Conservation (phyloP, 2,888 invertebrate species). For the Limulus polyphemus region DNA sequence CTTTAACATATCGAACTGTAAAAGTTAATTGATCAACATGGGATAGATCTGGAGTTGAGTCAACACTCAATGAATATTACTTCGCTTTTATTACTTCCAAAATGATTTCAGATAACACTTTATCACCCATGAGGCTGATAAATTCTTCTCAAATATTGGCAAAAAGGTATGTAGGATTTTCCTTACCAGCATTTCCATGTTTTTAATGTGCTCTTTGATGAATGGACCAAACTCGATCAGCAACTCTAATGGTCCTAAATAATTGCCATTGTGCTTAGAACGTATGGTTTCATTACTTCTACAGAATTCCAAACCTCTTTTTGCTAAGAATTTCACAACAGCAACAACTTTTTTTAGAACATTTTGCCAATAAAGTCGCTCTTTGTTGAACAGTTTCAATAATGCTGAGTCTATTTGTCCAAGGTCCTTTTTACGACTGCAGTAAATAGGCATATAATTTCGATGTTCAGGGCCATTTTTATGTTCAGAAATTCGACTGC, state of each 20-base stretch:
- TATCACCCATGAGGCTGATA: slow-evolving; percentile 30
- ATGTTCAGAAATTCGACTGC: too few species aligned
- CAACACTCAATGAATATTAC: slow-evolving; percentile 26
- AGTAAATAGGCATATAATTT: too few species aligned
- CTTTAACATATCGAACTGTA: slow-evolving; percentile 29
- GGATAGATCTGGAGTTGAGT: slow-evolving; percentile 30
- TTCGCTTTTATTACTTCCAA: slow-evolving; percentile 29
- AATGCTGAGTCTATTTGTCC: too few species aligned
- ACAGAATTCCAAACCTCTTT: slow-evolving; percentile 13
- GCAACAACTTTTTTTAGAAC: slow-evolving; percentile 1
- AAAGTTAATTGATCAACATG: slow-evolving; percentile 32
- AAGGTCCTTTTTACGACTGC: background rate
- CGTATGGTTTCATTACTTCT: slow-evolving; percentile 29
- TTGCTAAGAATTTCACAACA: too few species aligned
- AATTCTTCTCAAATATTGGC: slow-evolving; percentile 31
- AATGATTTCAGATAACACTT: slow-evolving; percentile 27
- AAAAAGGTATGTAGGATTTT: slow-evolving; percentile 28
- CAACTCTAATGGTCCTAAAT: slow-evolving; percentile 27
- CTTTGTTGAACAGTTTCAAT: too few species aligned
- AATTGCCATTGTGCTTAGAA: slow-evolving; percentile 28
- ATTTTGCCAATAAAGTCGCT: background rate
- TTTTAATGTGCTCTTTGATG: slow-evolving; percentile 27
- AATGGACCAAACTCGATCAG: slow-evolving; percentile 32
- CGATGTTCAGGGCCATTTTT: too few species aligned
- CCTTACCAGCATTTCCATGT: slow-evolving; percentile 29